Conservation (phyloP, 2,797 vertebrate genomes). For the Steatocranus sp. region DNA sequence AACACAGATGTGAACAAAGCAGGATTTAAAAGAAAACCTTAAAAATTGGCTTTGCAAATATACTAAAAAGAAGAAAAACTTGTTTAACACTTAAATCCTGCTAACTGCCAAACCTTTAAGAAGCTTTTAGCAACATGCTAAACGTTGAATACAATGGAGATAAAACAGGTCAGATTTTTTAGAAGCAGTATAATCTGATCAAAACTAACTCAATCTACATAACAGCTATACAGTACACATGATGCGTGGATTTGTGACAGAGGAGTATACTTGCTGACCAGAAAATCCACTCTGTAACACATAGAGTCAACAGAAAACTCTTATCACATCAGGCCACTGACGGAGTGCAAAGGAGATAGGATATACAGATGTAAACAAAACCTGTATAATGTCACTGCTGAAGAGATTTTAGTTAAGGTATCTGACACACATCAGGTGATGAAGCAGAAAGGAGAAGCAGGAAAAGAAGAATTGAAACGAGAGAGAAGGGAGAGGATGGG, state of each 20-base stretch:
- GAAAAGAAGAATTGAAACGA: neutral
- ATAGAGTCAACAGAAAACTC: neutral
- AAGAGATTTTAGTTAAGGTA: neutral
- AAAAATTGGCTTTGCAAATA: neutral
- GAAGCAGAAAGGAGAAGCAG: neutral
- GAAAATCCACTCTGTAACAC: neutral
- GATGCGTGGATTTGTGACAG: neutral
- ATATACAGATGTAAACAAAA: neutral
- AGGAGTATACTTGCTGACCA: neutral
- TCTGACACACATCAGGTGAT: neutral
- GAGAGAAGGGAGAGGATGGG: neutral
- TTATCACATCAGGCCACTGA: neutral
- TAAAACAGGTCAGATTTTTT: neutral
- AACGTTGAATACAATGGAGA: rapidly evolving
- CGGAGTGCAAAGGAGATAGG: neutral
- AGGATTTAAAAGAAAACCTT: rapidly evolving
- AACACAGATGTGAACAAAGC: neutral
- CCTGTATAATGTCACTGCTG: neutral
- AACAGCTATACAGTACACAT: neutral
- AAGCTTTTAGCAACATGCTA: neutral
- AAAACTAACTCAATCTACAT: neutral
- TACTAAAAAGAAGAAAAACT: neutral
- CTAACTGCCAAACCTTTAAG: neutral
- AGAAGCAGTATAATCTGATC: neutral
- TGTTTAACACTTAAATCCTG: neutral